These are phyloP conservation scores for Pangasius mekongensis DNA, from an alignment of 2,797 vertebrate species.

Conservation along the genomic window DNA sequence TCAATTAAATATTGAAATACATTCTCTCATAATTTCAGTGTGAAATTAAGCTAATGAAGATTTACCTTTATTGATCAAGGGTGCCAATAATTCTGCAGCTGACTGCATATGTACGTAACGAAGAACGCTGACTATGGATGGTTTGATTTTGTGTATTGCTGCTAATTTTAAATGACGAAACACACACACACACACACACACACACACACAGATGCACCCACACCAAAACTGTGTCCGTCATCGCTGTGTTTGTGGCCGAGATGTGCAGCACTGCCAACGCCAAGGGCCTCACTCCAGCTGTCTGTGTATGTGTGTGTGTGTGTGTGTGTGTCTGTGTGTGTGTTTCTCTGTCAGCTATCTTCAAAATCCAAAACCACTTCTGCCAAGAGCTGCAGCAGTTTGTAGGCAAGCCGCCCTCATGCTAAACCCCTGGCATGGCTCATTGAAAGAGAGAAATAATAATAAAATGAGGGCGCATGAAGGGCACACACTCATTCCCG, in stretches of 20 bases:
- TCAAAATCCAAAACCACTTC: conserved; percentile 44
- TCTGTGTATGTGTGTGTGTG: conserved; percentile 37
- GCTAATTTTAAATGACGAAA: not conserved
- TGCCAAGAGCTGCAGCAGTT: conserved; percentile 57
- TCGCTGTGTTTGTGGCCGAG: conserved; percentile 26
- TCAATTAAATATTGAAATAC: not conserved
- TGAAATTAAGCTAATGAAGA: not conserved
- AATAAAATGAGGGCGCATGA: conserved; percentile 50
- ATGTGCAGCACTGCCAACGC: conserved; percentile 45
- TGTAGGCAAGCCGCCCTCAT: conserved; percentile 57
- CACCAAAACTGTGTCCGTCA: conserved; percentile 42
- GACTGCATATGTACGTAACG: too few relatives aligned
- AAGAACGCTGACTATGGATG: not conserved
- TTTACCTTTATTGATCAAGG: not conserved
- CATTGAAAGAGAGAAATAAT: conserved; percentile 47
- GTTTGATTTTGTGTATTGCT: not conserved
- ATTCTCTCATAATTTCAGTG: not conserved
- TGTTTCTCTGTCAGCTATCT: conserved; percentile 43
- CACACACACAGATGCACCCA: conserved; percentile 34
- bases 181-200: conserved; percentile 7
- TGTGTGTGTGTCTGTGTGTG: conserved; percentile 43
- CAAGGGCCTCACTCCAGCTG: conserved; percentile 50
- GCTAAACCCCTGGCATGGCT: conserved; percentile 54
- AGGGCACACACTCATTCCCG: conserved; percentile 22
- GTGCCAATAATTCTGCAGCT: not conserved